Percentiles rank a stretch among this genome's conserved stretches.
Conservation (phyloP, 2,113 vertebrate genomes). For the Anolis sagrei region DNA sequence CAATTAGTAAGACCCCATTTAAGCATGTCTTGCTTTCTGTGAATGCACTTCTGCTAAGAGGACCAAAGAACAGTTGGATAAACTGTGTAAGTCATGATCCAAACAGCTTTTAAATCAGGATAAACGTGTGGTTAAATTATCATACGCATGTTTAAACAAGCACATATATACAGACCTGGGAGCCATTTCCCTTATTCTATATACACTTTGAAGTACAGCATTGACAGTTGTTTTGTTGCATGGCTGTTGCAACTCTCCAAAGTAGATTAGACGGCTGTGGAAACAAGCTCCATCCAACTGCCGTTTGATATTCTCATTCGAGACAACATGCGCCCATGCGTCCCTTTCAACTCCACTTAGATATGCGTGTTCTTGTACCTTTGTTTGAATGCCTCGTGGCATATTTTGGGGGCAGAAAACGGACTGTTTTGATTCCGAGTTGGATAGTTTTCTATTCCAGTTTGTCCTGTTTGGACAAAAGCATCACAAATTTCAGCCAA, state of each 20-base stretch:
- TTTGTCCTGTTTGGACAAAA: conserved; percentile 60
- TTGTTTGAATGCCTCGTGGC: conserved; percentile 54
- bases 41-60: conserved; percentile 8
- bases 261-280: conserved; percentile 48
- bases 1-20: not conserved
- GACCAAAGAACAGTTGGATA: conserved; percentile 23
- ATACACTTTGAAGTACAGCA: conserved; percentile 32
- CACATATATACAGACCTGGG: conserved; percentile 44
- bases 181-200: conserved; percentile 40
- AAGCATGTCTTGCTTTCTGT: conserved; percentile 17
- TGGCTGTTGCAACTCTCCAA: conserved; percentile 48
- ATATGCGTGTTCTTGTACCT: conserved; percentile 29
- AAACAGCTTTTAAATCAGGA: conserved; percentile 30
- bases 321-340: not conserved
- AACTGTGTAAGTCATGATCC: not conserved
- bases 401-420: conserved; percentile 34
- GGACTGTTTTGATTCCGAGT: conserved; percentile 28
- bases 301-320: conserved; percentile 29
- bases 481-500: conserved; percentile 57
- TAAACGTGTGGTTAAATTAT: conserved; percentile 45
- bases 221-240: conserved; percentile 45
- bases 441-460: conserved; percentile 50
- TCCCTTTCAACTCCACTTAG: conserved; percentile 46
- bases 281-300: conserved; percentile 33
- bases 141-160: conserved; percentile 60